Evolutionary conservation across 2,113 vertebrate genomes (phyloP).

Genomic region (Halcyon senegalensis): DNA sequence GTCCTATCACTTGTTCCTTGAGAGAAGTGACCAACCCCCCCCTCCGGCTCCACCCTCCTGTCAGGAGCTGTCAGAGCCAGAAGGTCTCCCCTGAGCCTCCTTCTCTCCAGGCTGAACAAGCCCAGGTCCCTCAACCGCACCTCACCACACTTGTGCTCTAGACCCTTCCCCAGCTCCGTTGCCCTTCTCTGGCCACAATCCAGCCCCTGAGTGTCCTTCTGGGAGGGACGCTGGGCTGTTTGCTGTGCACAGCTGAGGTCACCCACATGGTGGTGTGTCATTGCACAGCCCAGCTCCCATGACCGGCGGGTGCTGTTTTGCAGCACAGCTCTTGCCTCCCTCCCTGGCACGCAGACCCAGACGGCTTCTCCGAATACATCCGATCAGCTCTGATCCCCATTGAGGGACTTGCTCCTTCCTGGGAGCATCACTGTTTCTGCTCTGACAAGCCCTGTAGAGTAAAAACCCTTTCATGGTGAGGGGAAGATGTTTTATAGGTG

Average conservation of each 20-base stretch:
- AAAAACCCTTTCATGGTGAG: background rate
- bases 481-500: background rate
- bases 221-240: background rate
- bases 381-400: background rate
- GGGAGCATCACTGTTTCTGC: accelerated
- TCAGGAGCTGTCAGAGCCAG: background rate
- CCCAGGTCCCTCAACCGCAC: background rate
- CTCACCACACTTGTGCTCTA: background rate
- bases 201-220: no score
- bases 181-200: no score
- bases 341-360: background rate
- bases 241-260: accelerated
- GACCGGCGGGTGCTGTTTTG: background rate
- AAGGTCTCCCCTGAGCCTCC: background rate
- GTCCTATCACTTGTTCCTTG: background rate
- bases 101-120: background rate
- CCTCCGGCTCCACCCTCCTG: background rate
- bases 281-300: accelerated
- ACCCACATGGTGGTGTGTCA: accelerated
- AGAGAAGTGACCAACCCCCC: no score
- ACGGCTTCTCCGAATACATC: accelerated
- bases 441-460: background rate
- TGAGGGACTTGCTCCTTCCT: background rate
- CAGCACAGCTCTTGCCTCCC: background rate
- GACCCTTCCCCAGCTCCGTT: no score